Conservation (phyloP, 2,888 invertebrate species). For the Andrena trimmerana region DNA sequence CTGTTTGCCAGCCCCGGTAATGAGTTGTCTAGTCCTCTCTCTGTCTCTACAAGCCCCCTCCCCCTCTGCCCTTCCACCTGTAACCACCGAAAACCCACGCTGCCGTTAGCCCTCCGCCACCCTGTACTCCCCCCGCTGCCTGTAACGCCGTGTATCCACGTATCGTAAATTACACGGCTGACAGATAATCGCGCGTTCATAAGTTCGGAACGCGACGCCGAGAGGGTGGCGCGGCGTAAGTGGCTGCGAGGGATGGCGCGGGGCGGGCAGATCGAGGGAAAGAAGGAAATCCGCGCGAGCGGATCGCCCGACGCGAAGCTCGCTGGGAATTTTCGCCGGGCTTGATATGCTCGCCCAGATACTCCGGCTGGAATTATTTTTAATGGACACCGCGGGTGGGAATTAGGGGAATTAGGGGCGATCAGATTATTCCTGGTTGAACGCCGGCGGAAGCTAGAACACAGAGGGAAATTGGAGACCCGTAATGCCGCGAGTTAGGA, state of each 20-base stretch:
- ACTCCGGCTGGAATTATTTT: slow-evolving; percentile 43
- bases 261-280: not conserved
- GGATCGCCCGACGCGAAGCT: not conserved
- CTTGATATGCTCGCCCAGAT: slow-evolving; percentile 5
- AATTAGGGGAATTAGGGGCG: slow-evolving; percentile 18
- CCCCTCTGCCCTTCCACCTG: slow-evolving; percentile 59
- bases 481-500: not conserved
- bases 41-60: slow-evolving; percentile 27
- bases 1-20: slow-evolving; percentile 81
- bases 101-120: not conserved
- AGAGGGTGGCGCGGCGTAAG: not conserved
- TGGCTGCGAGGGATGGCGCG: not conserved
- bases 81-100: slow-evolving; percentile 55
- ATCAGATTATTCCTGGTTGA: slow-evolving; percentile 30
- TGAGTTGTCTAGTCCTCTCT: slow-evolving; percentile 80
- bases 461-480: not conserved
- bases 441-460: not conserved
- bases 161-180: slow-evolving; percentile 65
- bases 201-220: slow-evolving; percentile 44
- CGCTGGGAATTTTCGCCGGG: slow-evolving; percentile 19
- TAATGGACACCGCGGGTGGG: slow-evolving; percentile 23
- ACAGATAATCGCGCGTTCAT: slow-evolving; percentile 47
- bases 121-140: slow-evolving; percentile 20
- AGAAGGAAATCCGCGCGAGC: not conserved
- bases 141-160: slow-evolving; percentile 59